phyloP scores from a whole-genome alignment of 2,888 invertebrate species.

The Colletes collaris region DNA sequence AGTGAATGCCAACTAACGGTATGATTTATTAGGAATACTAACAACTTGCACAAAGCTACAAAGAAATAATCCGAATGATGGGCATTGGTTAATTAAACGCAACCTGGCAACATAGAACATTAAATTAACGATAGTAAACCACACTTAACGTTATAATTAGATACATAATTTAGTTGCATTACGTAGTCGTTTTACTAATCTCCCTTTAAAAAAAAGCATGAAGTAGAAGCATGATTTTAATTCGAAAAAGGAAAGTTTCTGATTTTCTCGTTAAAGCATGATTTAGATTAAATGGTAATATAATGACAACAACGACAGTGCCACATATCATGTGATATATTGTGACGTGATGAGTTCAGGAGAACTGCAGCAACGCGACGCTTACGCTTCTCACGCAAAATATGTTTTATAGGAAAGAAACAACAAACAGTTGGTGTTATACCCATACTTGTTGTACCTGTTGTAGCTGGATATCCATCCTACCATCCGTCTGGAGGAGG shows the following conservation, averaged over 20 bases:
- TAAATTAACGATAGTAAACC: too few species aligned
- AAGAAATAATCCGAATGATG: too few species aligned
- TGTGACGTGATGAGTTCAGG: not conserved
- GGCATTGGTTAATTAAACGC: too few species aligned
- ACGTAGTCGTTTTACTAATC: not conserved
- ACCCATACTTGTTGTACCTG: conserved; percentile 50
- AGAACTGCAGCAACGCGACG: conserved; percentile 10
- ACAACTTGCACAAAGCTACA: too few species aligned
- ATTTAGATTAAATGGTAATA: not conserved
- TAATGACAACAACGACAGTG: not conserved
- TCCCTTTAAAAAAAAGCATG: not conserved
- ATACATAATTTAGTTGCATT: too few species aligned
- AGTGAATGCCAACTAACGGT: not conserved
- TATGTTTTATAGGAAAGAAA: conserved; percentile 49
- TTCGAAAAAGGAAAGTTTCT: not conserved
- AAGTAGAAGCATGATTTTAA: not conserved
- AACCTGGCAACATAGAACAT: too few species aligned
- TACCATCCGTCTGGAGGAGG: conserved; percentile 48
- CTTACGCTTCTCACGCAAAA: conserved; percentile 29
- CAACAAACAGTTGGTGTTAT: conserved; percentile 12
- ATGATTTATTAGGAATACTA: not conserved
- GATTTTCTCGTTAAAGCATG: not conserved
- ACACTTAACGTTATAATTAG: too few species aligned
- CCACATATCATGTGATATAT: not conserved
- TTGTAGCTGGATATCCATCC: conserved; percentile 44